Evolutionary conservation across 35 echinoderm and acorn worm genomes (phyloP).

Genomic region (Heliocidaris tuberculata): DNA sequence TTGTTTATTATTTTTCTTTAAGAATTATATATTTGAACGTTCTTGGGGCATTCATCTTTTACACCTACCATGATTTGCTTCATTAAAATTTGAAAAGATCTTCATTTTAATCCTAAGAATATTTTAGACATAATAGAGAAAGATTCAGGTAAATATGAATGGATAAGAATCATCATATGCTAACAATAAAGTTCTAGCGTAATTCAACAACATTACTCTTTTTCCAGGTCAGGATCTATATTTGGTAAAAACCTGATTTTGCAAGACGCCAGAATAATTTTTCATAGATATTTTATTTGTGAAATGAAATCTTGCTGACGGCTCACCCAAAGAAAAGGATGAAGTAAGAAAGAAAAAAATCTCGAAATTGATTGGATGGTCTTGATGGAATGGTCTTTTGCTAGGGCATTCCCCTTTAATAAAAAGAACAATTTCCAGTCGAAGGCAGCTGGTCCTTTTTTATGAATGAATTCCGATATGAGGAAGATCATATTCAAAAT

Average conservation of each 20-base stretch:
- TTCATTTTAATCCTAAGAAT: no score
- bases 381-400: background rate
- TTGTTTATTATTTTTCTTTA: no score
- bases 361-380: background rate
- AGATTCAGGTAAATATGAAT: background rate
- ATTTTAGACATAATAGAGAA: background rate
- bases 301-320: constrained; percentile 10
- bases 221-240: background rate
- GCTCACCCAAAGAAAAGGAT: background rate
- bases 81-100: no score
- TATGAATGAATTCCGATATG: constrained; percentile 13
- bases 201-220: background rate
- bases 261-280: constrained; percentile 10
- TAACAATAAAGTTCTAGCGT: background rate
- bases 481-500: constrained; percentile 5
- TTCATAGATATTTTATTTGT: background rate
- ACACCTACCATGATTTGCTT: no score
- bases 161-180: background rate
- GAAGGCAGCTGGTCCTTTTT: background rate
- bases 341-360: background rate
- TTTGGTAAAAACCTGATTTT: background rate
- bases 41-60: no score
- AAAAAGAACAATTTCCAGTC: background rate
- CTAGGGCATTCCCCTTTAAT: constrained; percentile 9
- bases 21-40: no score